These are phyloP conservation scores for Priapulus caudatus DNA, from an alignment of 2,888 invertebrate genomes.

Conservation along the genomic window DNA sequence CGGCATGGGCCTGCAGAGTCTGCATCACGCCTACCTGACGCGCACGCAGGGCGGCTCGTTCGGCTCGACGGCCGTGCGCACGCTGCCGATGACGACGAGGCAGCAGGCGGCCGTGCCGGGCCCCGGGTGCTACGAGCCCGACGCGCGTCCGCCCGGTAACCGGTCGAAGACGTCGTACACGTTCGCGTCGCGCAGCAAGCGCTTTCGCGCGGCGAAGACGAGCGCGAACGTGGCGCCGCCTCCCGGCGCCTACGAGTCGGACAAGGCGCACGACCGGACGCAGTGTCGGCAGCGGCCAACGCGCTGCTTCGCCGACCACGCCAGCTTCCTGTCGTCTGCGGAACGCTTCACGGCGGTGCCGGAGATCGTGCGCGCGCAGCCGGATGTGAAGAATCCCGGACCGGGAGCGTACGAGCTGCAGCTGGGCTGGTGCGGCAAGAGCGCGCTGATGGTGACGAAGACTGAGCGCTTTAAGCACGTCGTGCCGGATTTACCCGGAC, in stretches of 20 bases:
- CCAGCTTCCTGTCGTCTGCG: background rate
- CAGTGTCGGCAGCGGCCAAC: background rate
- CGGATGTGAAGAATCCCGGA: background rate
- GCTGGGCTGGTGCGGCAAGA: too few species aligned
- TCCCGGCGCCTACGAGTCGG: background rate
- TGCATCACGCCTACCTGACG: too few species aligned
- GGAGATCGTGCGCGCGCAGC: background rate
- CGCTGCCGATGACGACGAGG: background rate
- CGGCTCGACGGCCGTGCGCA: background rate
- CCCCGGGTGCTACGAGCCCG: background rate
- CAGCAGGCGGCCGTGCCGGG: background rate
- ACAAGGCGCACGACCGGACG: background rate
- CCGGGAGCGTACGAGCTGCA: background rate
- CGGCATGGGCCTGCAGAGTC: too few species aligned
- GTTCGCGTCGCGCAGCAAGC: background rate
- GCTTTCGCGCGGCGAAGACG: background rate
- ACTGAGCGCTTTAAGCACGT: background rate
- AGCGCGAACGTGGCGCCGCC: background rate
- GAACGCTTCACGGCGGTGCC: background rate
- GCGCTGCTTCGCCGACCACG: background rate
- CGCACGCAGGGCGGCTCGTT: background rate
- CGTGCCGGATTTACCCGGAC: background rate
- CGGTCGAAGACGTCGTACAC: background rate
- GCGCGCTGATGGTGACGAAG: background rate
- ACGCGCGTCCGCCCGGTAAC: background rate